Evolutionary conservation across 2,797 vertebrate species (phyloP).

Genomic region (Mastacembelus armatus): DNA sequence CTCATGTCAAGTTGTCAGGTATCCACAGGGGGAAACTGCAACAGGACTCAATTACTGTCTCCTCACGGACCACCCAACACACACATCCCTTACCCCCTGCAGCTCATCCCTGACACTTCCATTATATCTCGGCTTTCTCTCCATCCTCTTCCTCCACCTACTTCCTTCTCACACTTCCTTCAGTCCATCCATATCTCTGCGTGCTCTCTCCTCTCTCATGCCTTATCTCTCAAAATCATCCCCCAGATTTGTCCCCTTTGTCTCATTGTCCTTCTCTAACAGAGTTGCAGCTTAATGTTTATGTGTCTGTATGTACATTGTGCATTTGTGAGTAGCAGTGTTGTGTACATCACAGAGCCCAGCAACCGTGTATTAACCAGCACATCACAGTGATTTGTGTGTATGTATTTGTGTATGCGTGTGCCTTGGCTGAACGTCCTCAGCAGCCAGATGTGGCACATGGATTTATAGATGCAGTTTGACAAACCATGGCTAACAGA

Average conservation of each 20-base stretch:
- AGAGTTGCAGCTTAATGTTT: constrained; percentile 6
- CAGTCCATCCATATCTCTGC: not conserved
- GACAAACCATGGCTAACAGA: not conserved
- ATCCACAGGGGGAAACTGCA: constrained; percentile 16
- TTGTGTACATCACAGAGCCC: not conserved
- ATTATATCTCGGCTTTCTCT: not conserved
- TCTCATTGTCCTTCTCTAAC: not conserved
- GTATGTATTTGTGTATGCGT: not conserved
- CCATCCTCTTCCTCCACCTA: not conserved
- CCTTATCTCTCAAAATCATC: not conserved
- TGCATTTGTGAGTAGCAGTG: not conserved
- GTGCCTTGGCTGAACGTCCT: constrained; percentile 3
- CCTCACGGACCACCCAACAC: not conserved
- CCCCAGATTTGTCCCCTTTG: not conserved
- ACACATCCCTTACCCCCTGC: not conserved
- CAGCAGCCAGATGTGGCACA: constrained; percentile 29
- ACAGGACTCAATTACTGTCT: constrained; percentile 23
- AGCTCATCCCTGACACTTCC: not conserved
- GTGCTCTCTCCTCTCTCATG: not conserved
- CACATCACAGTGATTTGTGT: constrained; percentile 16
- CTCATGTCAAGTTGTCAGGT: constrained; percentile 28
- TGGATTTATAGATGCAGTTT: constrained; percentile 8
- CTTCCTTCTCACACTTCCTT: not conserved
- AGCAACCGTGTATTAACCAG: not conserved
- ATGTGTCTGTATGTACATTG: not conserved